Evolutionary conservation across 1,140 invertebrate species (phyloP).

Genomic region (Cecropterus lyciades): DNA sequence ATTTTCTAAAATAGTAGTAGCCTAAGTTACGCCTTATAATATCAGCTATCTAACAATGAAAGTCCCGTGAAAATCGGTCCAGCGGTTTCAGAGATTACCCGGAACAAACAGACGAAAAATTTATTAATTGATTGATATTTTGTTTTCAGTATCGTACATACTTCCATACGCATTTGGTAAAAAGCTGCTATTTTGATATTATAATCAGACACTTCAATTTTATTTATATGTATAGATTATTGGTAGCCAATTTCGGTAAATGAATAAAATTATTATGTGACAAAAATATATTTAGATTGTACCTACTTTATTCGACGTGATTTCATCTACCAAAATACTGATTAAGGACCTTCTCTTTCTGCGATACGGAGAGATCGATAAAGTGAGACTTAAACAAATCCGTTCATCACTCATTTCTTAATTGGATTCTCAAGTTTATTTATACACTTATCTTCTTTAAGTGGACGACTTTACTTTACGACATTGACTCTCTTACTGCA

Average conservation of each 20-base stretch:
- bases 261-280: not conserved
- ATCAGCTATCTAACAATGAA: no score
- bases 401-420: constrained; percentile 71
- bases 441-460: constrained; percentile 70
- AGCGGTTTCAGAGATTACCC: no score
- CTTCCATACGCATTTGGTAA: no score
- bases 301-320: not conserved
- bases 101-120: no score
- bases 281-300: not conserved
- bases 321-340: not conserved
- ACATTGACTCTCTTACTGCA: constrained; percentile 65
- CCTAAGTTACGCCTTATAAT: no score
- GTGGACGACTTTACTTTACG: constrained; percentile 65
- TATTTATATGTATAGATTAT: no score
- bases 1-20: no score
- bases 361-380: constrained; percentile 50
- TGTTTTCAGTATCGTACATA: no score
- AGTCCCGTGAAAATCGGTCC: no score
- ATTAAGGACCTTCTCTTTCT: constrained; percentile 4
- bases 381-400: constrained; percentile 69
- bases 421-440: constrained; percentile 79
- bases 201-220: no score
- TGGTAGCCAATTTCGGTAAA: not conserved
- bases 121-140: no score
- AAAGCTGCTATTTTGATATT: no score